Evolutionary conservation across 2,113 vertebrate genomes (phyloP), one percentile per base, ranked within the genome.

Genomic region (Prionailurus viverrinus): DNA sequence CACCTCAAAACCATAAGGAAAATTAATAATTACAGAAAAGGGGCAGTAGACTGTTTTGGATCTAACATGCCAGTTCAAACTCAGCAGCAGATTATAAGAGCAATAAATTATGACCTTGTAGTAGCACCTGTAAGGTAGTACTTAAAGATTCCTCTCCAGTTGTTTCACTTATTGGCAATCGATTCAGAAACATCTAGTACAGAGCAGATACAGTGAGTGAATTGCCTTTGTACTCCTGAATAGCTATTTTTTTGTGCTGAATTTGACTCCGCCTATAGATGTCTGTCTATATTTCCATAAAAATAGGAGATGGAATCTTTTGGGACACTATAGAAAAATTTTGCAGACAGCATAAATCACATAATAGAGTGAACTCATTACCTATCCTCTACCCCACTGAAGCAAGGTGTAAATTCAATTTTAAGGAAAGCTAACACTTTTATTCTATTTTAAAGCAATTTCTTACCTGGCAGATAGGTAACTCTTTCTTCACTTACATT

Each of bases 381-480:
- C 55, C 55, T 96, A 65, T 14, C 48, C 21, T 97, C 65, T 76
- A 94, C 65, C 51, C 95, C 92, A 92, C 2, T 45, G 97, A 97
- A 97, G 4, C 79, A 97, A 98, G 92, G 98, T 98, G 97, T 92
- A 98, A 98, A 98, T 98, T 98, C 91, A 96, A 51, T 98, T 98
- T 98, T 98, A 98, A 97, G 89, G 74, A 97, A 97, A 98, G 91
- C 61, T 98, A 98, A 97, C 92, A 71, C 96, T 98, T 98, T 97
- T 89, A 79, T 98, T 98, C 1, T 66, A 63, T 98, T 98, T 98
- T 98, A 98, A 98, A 98, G 95, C 91, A 93, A 97, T 98, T 98
- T 98, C 94, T 98, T 98, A 98, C 97, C 97, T 98, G 95, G 95
- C 95, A 98, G 97, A 98, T 98, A 95, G 97, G 58, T 97, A 97